phyloP scores from a whole-genome alignment of 2,888 invertebrate species.

The Lycaena phlaeas region DNA sequence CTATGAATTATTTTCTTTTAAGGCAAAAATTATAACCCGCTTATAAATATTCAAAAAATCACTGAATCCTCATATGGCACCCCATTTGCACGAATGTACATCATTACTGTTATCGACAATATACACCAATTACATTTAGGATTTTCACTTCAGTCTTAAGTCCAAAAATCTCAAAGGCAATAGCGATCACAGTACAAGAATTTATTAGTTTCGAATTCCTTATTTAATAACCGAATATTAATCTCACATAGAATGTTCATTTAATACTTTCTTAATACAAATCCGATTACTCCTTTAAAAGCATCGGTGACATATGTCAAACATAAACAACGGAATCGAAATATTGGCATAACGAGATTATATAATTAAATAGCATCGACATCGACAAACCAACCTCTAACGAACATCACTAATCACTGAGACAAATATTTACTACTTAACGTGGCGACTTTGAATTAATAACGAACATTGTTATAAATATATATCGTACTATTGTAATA shows the following conservation, averaged over 20 bases:
- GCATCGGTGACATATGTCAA: neutral
- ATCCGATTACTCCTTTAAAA: neutral
- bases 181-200: constrained; percentile 51
- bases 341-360: constrained; percentile 6
- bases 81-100: constrained; percentile 44
- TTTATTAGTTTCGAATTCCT: constrained; percentile 8
- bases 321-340: neutral
- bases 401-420: constrained; percentile 5
- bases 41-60: constrained; percentile 27
- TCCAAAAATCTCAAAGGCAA: constrained; percentile 68
- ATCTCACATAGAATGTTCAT: constrained; percentile 6
- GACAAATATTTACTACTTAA: neutral
- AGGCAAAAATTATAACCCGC: constrained; percentile 22
- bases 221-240: constrained; percentile 13
- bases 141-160: constrained; percentile 58
- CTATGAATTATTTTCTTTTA: too few species aligned
- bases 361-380: neutral
- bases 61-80: constrained; percentile 57
- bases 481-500: neutral
- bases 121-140: constrained; percentile 19
- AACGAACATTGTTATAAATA: neutral
- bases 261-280: constrained; percentile 6
- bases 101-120: constrained; percentile 11
- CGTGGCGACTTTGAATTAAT: constrained; percentile 1
- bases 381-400: constrained; percentile 2